Evolutionary conservation across 2,888 invertebrate genomes (phyloP).

Genomic region (Mimachlamys varia): DNA sequence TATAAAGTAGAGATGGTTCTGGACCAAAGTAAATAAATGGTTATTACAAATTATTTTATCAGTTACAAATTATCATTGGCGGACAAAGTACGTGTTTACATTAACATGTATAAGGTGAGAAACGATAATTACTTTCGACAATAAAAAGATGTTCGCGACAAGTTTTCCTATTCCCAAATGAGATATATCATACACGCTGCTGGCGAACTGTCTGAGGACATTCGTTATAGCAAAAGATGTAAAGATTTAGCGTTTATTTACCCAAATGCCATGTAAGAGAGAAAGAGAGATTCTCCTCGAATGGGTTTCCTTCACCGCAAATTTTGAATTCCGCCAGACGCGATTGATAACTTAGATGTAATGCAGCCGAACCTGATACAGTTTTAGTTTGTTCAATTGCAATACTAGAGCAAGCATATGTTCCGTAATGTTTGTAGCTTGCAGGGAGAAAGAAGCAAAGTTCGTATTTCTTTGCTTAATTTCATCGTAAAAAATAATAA

Average conservation of each 20-base stretch:
- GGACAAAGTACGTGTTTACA: background rate
- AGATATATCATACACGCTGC: background rate
- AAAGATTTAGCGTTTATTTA: background rate
- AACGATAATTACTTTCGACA: background rate
- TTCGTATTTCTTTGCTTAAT: too few relatives aligned
- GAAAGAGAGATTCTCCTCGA: too few relatives aligned
- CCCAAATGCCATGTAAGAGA: too few relatives aligned
- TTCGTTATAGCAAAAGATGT: background rate
- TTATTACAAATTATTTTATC: background rate
- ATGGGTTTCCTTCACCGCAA: too few relatives aligned
- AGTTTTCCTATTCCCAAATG: background rate
- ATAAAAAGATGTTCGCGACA: background rate
- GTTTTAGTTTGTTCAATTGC: too few relatives aligned
- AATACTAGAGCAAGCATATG: too few relatives aligned
- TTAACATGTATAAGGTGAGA: background rate
- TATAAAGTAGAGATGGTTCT: background rate
- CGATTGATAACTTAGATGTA: too few relatives aligned
- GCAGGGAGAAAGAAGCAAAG: too few relatives aligned
- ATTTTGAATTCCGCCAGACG: too few relatives aligned
- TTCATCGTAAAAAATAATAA: too few relatives aligned
- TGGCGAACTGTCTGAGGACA: background rate
- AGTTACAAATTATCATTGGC: conserved; percentile 9
- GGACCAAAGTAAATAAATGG: background rate
- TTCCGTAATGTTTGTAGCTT: too few relatives aligned
- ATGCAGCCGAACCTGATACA: too few relatives aligned